A percentile compares a stretch with the other conserved stretches of the same genome.
phyloP scores from a whole-genome alignment of 2,113 vertebrate genomes.

The Pampusana beccarii region DNA sequence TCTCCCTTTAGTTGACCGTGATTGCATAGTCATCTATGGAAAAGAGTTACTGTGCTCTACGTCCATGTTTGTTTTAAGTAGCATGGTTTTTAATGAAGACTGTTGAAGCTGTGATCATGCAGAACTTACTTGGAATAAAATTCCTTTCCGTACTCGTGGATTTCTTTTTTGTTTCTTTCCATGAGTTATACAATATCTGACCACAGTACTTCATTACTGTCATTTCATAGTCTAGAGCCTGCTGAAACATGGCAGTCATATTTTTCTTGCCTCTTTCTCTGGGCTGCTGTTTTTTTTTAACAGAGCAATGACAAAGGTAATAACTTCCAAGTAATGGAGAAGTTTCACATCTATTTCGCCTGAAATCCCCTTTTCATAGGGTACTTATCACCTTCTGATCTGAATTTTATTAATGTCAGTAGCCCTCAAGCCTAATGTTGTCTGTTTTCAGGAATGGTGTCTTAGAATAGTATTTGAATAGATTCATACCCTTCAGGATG shows the following conservation, averaged over 20 bases:
- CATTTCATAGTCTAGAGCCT: neutral
- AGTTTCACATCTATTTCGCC: neutral
- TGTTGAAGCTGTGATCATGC: neutral
- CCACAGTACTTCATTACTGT: neutral
- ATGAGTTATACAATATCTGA: neutral
- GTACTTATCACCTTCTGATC: neutral
- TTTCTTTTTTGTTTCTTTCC: neutral
- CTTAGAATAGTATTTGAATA: neutral
- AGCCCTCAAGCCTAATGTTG: neutral
- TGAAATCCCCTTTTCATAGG: neutral
- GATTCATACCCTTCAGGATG: neutral
- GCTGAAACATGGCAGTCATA: neutral
- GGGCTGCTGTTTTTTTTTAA: neutral
- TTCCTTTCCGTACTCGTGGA: neutral
- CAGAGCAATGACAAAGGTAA: neutral
- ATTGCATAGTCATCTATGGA: constrained; percentile 17
- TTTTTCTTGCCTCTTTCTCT: neutral
- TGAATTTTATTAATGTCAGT: neutral
- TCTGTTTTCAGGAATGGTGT: neutral
- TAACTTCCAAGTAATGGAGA: neutral
- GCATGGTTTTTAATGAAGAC: neutral
- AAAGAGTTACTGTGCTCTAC: constrained; percentile 9
- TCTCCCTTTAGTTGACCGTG: neutral
- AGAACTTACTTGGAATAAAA: constrained; percentile 25
- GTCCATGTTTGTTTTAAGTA: neutral